Conservation (phyloP, 2,888 invertebrate genomes). For the Drosophila parthenogenetica region DNA sequence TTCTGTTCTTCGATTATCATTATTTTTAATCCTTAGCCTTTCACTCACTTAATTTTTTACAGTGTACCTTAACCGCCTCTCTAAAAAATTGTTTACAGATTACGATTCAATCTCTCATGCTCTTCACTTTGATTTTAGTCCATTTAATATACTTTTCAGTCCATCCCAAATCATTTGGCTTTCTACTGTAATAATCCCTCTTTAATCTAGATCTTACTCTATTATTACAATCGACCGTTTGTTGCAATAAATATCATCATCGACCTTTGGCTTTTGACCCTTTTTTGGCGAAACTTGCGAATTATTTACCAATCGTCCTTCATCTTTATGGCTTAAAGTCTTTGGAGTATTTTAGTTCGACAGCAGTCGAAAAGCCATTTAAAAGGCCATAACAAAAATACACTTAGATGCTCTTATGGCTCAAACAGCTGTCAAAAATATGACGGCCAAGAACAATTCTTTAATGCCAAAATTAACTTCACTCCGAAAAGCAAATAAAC, state of each 20-base stretch:
- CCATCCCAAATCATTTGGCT: constrained; percentile 8
- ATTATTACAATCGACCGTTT: constrained; percentile 2
- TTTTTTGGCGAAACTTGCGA: constrained; percentile 1
- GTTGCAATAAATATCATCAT: constrained; percentile 3
- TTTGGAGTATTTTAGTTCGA: constrained; percentile 5
- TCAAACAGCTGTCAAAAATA: constrained; percentile 31
- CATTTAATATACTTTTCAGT: neutral
- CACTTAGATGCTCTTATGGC: constrained; percentile 25
- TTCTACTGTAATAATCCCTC: neutral
- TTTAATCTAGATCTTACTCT: constrained; percentile 1
- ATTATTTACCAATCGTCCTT: constrained; percentile 17
- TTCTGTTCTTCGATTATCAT: no score
- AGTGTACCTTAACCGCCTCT: no score
- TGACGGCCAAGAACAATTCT: constrained; percentile 20
- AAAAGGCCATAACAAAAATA: constrained; percentile 28
- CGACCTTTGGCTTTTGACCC: constrained; percentile 16
- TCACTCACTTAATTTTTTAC: no score
- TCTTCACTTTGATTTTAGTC: neutral
- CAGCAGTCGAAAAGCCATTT: constrained; percentile 33
- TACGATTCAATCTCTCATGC: neutral
- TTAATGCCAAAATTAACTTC: constrained; percentile 19
- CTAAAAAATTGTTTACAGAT: neutral
- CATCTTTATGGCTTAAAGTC: constrained; percentile 24
- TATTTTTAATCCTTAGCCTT: no score
- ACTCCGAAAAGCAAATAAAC: constrained; percentile 1